phyloP scores from a whole-genome alignment of 2,888 invertebrate genomes.

The Onchidella celtica region DNA sequence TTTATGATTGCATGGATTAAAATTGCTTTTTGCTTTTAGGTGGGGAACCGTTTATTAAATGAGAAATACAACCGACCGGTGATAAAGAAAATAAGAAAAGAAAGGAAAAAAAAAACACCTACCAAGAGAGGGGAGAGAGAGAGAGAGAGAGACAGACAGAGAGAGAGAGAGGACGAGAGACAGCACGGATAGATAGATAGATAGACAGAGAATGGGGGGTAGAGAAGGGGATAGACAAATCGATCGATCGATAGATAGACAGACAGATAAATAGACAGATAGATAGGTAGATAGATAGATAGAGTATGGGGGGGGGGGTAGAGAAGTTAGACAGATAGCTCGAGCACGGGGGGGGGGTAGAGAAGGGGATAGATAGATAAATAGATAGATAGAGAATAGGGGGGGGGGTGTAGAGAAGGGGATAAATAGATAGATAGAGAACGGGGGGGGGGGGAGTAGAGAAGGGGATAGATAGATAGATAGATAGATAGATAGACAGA shows the following conservation, averaged over 20 bases:
- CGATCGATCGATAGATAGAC: background rate
- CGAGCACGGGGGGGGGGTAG: background rate
- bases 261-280: background rate
- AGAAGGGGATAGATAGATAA: constrained; percentile 14
- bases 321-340: background rate
- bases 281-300: background rate
- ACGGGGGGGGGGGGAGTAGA: background rate
- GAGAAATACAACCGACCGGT: too few relatives aligned
- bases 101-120: too few relatives aligned
- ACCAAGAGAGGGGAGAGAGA: constrained; percentile 29
- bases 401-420: background rate
- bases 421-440: background rate
- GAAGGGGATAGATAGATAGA: constrained; percentile 1
- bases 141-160: constrained; percentile 28
- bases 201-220: background rate
- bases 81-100: too few relatives aligned
- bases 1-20: too few relatives aligned
- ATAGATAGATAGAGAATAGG: background rate
- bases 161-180: constrained; percentile 4
- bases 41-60: too few relatives aligned
- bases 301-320: background rate
- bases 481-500: constrained; percentile 18
- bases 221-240: background rate
- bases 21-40: too few relatives aligned
- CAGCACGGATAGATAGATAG: background rate